Evolutionary conservation across 1,140 invertebrate genomes (phyloP), one percentile per base, ranked within the genome.

Genomic region (Hylaeus volcanicus): DNA sequence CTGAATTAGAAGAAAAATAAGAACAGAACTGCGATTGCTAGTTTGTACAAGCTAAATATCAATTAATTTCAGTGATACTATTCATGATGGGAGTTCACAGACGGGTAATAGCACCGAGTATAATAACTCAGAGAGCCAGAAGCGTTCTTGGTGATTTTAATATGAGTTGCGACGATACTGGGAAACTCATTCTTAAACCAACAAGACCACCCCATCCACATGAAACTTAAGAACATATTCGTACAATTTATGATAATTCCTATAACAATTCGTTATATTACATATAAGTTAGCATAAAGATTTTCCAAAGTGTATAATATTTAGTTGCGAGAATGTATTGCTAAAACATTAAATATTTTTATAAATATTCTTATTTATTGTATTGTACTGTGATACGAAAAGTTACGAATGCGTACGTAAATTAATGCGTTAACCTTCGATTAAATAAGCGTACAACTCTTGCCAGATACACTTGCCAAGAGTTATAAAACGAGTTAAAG

Each of bases 91-190:
- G 99, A 69, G 97, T 99, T 64, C 98, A 99, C 91, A 97, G 98
- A 92, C 95, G 98, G 91, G 98, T 99, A 0, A 98, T 99, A 79
- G 98, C 98, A 15, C 98, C 98, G 12, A 98, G 97, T 87, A 99
- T 99, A 89, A 98, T 99, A 85, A 98, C 98, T 3, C 96, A 97
- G 2, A 94, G 98, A 82, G 98, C 98, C 45, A 94, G 98, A 63
- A 95, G 95, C 60, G 98, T 99, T 0, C 95, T 99, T 45, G 96
- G 96, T 55, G 98, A 99, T 92, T 99, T 99, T 91, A 99, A 99
- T 92, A 99, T 99, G 98, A 99, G 97, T 65, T 99, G 98, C 94
- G 98, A 99, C 93, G 98, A 99, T 90, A 98, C 97, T 74, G 98
- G 98, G 81, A 98, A 98, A 93, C 93, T 98, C 15, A 98, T 98